phyloP scores from a whole-genome alignment of 2,797 vertebrate species.

The Rhynchotus rufescens region DNA sequence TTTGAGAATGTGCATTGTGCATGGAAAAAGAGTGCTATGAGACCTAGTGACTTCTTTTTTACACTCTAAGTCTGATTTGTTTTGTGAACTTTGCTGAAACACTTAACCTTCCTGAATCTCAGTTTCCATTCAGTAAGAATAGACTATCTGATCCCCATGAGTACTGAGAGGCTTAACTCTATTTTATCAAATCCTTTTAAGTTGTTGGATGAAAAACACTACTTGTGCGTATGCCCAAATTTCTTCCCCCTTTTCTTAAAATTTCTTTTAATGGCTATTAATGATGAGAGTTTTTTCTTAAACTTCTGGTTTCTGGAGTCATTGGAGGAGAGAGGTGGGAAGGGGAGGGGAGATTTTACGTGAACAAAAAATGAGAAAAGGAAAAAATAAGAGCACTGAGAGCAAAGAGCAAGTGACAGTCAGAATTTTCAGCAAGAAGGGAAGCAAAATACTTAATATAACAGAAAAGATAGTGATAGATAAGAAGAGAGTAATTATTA shows the following conservation, averaged over 20 bases:
- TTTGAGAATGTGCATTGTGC: neutral
- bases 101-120: neutral
- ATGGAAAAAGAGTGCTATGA: neutral
- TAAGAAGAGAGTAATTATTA: neutral
- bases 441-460: neutral
- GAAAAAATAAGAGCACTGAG: neutral
- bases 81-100: neutral
- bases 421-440: neutral
- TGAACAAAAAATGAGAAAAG: neutral
- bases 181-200: constrained; percentile 37
- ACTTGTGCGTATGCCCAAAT: neutral
- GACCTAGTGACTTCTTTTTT: neutral
- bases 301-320: neutral
- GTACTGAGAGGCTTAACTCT: neutral
- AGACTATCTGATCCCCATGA: neutral
- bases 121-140: neutral
- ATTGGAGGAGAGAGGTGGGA: neutral
- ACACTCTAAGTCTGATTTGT: neutral
- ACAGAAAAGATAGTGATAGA: neutral
- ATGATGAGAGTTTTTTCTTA: neutral
- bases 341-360: neutral
- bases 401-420: neutral
- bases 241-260: neutral
- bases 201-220: neutral
- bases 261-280: neutral